phyloP scores from a whole-genome alignment of 2,113 vertebrate genomes.

The Spea multiplicata region DNA sequence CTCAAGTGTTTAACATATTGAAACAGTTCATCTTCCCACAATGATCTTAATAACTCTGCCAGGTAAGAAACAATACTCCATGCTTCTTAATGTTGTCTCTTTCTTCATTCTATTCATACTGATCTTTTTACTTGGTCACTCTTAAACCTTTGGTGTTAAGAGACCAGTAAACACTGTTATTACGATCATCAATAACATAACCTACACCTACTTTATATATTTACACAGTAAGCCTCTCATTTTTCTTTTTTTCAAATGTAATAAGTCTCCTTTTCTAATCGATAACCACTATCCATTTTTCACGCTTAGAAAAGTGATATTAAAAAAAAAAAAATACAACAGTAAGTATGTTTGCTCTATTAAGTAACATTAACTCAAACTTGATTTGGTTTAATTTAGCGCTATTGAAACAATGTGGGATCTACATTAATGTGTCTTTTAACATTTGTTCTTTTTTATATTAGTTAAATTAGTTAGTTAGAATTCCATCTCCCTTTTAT shows the following conservation, averaged over 20 bases:
- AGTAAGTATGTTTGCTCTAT: not conserved
- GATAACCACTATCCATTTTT: constrained; percentile 47
- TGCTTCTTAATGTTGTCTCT: constrained; percentile 78
- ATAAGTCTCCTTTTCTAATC: constrained; percentile 66
- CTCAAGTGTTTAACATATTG: constrained; percentile 88
- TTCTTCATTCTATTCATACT: constrained; percentile 62
- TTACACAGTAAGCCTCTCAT: constrained; percentile 47
- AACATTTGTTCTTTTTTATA: too few relatives aligned
- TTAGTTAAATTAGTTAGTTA: too few relatives aligned
- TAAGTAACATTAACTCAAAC: not conserved
- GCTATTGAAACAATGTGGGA: not conserved
- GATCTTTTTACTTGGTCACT: constrained; percentile 65
- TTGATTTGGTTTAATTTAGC: not conserved
- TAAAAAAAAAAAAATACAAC: not conserved
- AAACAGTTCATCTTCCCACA: constrained; percentile 83
- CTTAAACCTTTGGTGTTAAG: constrained; percentile 61
- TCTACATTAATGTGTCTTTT: too few relatives aligned
- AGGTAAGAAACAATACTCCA: constrained; percentile 66
- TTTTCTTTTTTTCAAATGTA: constrained; percentile 60
- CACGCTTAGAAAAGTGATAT: not conserved
- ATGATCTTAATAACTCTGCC: constrained; percentile 81
- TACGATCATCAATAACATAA: constrained; percentile 80
- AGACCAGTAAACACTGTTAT: constrained; percentile 70
- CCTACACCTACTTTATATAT: constrained; percentile 45
- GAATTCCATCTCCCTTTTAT: too few relatives aligned